phyloP scores from a whole-genome alignment of 2,888 invertebrate genomes.

The Coecobrya sp. region DNA sequence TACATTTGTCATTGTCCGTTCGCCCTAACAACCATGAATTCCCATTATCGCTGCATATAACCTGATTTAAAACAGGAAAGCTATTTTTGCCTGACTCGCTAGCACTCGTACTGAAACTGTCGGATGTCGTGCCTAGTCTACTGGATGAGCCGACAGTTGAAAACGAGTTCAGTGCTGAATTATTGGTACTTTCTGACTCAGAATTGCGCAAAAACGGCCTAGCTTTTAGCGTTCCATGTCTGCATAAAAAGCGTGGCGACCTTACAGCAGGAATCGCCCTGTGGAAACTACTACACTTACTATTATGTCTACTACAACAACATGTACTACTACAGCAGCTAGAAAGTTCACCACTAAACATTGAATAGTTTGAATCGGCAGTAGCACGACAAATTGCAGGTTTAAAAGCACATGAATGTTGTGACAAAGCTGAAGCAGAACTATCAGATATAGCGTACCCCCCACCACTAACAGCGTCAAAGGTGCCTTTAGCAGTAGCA shows the following conservation, averaged over 20 bases:
- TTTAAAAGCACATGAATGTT: conserved; percentile 26
- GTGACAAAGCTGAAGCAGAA: conserved; percentile 31
- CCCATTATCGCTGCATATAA: background rate
- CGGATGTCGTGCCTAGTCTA: conserved; percentile 46
- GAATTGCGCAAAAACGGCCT: conserved; percentile 32
- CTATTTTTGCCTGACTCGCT: conserved; percentile 54
- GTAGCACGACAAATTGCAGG: conserved; percentile 19
- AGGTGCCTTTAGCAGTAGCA: conserved; percentile 33
- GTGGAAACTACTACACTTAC: conserved; percentile 24
- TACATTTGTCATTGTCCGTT: background rate
- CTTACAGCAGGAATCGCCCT: background rate
- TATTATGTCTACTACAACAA: conserved; percentile 47
- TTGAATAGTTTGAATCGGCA: conserved; percentile 31
- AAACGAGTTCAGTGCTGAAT: conserved; percentile 59
- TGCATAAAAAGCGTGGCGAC: conserved; percentile 37
- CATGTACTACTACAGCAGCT: conserved; percentile 1
- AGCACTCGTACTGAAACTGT: conserved; percentile 70
- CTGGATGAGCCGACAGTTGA: conserved; percentile 58
- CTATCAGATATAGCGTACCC: conserved; percentile 34
- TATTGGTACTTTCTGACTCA: conserved; percentile 33
- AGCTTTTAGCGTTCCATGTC: conserved; percentile 54
- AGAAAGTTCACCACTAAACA: background rate
- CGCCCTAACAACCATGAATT: background rate
- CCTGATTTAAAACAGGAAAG: conserved; percentile 8
- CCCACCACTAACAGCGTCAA: conserved; percentile 25